Conservation (phyloP, 1,140 invertebrate genomes). For the Philopotamus ludificatus region DNA sequence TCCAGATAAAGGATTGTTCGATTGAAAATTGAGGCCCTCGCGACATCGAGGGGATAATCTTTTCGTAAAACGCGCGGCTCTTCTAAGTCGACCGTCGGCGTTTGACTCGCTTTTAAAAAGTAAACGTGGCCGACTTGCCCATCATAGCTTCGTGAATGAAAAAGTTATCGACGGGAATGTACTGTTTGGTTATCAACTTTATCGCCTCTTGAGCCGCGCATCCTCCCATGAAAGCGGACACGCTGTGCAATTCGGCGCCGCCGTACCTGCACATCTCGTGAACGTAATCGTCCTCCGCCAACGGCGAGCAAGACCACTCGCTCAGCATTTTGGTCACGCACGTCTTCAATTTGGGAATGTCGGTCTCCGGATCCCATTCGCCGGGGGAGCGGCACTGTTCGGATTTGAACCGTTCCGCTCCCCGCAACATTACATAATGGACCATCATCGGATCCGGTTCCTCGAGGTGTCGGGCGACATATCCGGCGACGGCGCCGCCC, state of each 20-base stretch:
- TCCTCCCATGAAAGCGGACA: slow-evolving; percentile 93
- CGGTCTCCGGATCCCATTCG: slow-evolving; percentile 84
- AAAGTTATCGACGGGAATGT: slow-evolving; percentile 93
- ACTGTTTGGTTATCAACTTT: slow-evolving; percentile 96
- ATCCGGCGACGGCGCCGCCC: slow-evolving; percentile 47
- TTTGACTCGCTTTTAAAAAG: too few relatives aligned
- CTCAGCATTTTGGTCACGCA: slow-evolving; percentile 77
- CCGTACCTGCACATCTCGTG: slow-evolving; percentile 96
- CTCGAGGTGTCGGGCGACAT: slow-evolving; percentile 52
- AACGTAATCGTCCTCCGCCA: slow-evolving; percentile 88
- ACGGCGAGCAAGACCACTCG: slow-evolving; percentile 80
- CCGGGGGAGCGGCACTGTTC: slow-evolving; percentile 91
- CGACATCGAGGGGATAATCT: too few relatives aligned
- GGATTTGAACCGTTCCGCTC: slow-evolving; percentile 84
- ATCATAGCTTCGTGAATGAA: slow-evolving; percentile 95
- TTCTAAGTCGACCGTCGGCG: too few relatives aligned
- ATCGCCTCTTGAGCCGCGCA: slow-evolving; percentile 95
- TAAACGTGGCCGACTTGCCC: slow-evolving; percentile 78
- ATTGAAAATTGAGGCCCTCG: too few relatives aligned
- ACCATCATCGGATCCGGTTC: slow-evolving; percentile 83
- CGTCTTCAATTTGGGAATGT: slow-evolving; percentile 81
- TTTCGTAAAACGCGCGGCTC: too few relatives aligned
- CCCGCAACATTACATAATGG: slow-evolving; percentile 88
- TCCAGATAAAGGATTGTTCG: too few relatives aligned
- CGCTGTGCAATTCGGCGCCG: slow-evolving; percentile 89